Conservation (phyloP, 2,888 invertebrate genomes). For the Acheta domesticus region DNA sequence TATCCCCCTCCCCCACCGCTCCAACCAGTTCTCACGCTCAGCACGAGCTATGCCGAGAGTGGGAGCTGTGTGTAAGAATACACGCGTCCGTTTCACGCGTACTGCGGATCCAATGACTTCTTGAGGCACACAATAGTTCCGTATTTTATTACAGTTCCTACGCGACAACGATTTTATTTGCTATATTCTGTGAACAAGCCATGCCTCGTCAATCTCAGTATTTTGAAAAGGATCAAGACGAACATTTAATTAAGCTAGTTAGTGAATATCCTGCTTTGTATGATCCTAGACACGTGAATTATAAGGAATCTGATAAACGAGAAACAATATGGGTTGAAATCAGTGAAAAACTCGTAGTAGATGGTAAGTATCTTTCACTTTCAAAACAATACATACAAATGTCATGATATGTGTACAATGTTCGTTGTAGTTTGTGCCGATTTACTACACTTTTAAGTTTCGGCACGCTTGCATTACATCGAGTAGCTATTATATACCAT, state of each 20-base stretch:
- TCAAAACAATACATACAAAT: not conserved
- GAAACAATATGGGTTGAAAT: conserved; percentile 11
- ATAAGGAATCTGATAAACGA: not conserved
- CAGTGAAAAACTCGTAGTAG: not conserved
- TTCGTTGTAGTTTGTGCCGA: not conserved
- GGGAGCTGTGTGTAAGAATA: conserved; percentile 6
- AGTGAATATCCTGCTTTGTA: conserved; percentile 18
- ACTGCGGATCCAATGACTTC: not conserved
- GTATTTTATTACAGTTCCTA: not conserved
- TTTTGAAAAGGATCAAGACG: conserved; percentile 18
- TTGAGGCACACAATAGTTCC: not conserved
- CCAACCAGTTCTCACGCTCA: conserved; percentile 7
- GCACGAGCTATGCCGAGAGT: conserved; percentile 18
- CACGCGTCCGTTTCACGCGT: not conserved
- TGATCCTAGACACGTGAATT: conserved; percentile 5
- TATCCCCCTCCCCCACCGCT: conserved; percentile 9
- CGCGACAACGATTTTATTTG: conserved; percentile 11
- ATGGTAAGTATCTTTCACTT: conserved; percentile 18
- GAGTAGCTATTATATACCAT: not conserved
- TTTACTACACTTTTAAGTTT: not conserved
- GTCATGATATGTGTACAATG: not conserved
- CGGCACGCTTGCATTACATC: not conserved
- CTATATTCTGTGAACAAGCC: not conserved
- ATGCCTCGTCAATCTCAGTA: conserved; percentile 18
- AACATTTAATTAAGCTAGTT: conserved; percentile 18